Evolutionary conservation across 2,888 invertebrate genomes (phyloP), one percentile per base, ranked within the genome.

Genomic region (Brachynemurus nebulosus): DNA sequence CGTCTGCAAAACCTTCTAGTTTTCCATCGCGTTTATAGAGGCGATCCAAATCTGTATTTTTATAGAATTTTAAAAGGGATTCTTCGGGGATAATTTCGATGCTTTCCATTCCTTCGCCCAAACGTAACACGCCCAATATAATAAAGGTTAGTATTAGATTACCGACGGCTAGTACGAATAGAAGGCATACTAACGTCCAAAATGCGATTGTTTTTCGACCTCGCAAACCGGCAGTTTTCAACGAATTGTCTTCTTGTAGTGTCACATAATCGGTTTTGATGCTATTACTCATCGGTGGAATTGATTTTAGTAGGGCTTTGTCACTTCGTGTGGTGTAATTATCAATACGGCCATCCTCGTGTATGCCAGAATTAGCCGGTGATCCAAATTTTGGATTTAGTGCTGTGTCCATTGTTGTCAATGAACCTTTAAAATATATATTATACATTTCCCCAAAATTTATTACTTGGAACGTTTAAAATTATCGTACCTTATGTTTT

Each of bases 21-120:
- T 74, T 64, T 0, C 84, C 85, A 52, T 82, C 77, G 1, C 74
- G 66, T 59, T 84, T 84, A 55, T 78, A 79, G n/a, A 89, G 69
- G 48, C 78, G 75, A 53, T 85, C 86, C 51, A 90, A 66, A 57
- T 86, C 83, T 0, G 83, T 74, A 35, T 73, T 67, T 0, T 89
- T 89, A 48, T 78, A 81, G 58, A 90, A 81, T 59, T 88, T 89
- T 0, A 88, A 68, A 0, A 83, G 70, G 48, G 77, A 74, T 47
- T 79, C 76, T 42, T 82, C 80, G 1, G 80, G 75, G 46, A 88
- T 73, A 38, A 89, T 71, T 62, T 91, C 90, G 63, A 91, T 72
- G 51, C 85, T 84, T 57, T 89, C 84, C 75, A 90, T 81, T 6
- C 88, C 88, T 59, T 78, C 78, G 0, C 86, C 86, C 46, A 91